Evolutionary conservation across 2,888 invertebrate genomes (phyloP).

Genomic region (Nasonia oneida): DNA sequence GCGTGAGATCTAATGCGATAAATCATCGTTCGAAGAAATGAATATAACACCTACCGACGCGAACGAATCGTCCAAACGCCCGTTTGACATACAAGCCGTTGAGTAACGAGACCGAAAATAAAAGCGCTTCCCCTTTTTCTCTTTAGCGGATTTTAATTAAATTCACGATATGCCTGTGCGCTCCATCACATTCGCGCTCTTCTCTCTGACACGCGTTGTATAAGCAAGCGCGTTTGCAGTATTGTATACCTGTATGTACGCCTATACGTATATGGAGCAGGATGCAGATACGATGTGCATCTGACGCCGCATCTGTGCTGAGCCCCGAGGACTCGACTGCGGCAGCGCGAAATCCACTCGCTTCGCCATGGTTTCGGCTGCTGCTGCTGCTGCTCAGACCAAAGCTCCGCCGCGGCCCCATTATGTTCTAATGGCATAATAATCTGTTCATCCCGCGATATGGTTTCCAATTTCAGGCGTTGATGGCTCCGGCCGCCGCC

Average conservation of each 20-base stretch:
- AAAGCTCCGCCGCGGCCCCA: conserved; percentile 60
- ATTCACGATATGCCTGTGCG: conserved; percentile 59
- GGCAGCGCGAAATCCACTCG: conserved; percentile 42
- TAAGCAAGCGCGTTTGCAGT: background rate
- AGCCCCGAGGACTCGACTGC: conserved; percentile 20
- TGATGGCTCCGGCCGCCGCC: conserved; percentile 48
- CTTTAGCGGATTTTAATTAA: conserved; percentile 57
- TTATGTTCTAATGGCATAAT: conserved; percentile 72
- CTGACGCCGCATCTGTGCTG: background rate
- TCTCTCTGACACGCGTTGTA: background rate
- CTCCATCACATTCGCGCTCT: background rate
- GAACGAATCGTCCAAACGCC: background rate
- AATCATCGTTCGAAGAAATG: background rate
- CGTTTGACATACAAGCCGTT: too few relatives aligned
- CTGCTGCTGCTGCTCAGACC: background rate
- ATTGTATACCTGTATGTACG: too few relatives aligned
- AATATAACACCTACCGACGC: background rate
- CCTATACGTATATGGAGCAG: background rate
- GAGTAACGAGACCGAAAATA: background rate
- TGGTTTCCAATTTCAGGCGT: conserved; percentile 70
- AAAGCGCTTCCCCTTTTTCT: background rate
- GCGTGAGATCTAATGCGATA: too few relatives aligned
- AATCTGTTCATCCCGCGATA: conserved; percentile 72
- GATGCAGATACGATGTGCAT: background rate
- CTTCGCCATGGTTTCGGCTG: conserved; percentile 12